Evolutionary conservation across 2,888 invertebrate species (phyloP).

Genomic region (Pyrgus malvae): DNA sequence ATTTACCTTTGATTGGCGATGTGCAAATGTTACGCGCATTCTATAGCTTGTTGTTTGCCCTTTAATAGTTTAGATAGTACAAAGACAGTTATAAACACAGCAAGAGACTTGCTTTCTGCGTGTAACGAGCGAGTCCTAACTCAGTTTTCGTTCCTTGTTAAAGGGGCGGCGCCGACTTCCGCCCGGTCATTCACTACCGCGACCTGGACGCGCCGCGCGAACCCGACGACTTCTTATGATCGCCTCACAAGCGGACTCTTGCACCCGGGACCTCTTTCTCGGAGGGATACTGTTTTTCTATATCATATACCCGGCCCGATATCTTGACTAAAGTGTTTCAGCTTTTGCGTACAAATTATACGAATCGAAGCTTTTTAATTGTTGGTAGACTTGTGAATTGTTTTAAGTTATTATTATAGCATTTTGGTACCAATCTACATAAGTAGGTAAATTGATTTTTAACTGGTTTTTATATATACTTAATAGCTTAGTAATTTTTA

Average conservation of each 20-base stretch:
- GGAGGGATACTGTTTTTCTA: background rate
- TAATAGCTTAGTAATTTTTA: too few species aligned
- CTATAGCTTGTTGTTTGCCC: too few species aligned
- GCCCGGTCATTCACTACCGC: conserved; percentile 95
- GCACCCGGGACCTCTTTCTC: background rate
- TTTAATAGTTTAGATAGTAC: too few species aligned
- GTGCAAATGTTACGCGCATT: background rate
- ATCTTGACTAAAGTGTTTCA: too few species aligned
- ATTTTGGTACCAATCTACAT: too few species aligned
- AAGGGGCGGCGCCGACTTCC: conserved; percentile 90
- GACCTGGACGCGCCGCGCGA: conserved; percentile 96
- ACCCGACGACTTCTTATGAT: conserved; percentile 91
- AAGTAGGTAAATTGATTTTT: too few species aligned
- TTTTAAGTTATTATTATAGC: too few species aligned
- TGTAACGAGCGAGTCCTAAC: conserved; percentile 15
- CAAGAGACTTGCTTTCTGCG: background rate
- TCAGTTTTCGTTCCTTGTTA: conserved; percentile 72
- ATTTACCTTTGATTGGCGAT: too few species aligned
- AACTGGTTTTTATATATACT: too few species aligned
- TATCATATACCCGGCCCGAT: background rate
- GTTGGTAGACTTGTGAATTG: too few species aligned
- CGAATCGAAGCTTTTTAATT: too few species aligned
- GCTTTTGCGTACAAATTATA: too few species aligned
- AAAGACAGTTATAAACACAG: background rate
- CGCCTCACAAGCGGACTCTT: background rate